A percentile compares a stretch with the other conserved stretches of the same genome.
phyloP scores from a whole-genome alignment of 2,888 invertebrate species.

The Plagodis dolabraria region DNA sequence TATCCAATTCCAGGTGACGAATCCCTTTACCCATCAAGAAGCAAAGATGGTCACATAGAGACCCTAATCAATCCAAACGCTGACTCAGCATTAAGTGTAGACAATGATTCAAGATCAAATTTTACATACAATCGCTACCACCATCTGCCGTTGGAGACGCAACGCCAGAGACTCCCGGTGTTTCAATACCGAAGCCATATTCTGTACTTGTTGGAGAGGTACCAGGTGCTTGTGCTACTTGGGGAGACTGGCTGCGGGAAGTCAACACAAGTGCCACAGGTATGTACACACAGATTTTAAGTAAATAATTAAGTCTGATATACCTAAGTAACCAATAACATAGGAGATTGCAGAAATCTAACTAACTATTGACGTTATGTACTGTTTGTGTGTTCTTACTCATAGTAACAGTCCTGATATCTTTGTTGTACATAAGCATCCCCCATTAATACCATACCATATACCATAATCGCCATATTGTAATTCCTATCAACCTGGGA shows the following conservation, averaged over 20 bases:
- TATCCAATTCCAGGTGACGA: conserved; percentile 51
- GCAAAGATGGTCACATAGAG: conserved; percentile 70
- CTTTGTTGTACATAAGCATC: too few relatives aligned
- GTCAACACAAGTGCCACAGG: conserved; percentile 98
- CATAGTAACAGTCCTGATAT: too few relatives aligned
- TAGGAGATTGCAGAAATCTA: too few relatives aligned
- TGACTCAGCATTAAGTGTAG: conserved; percentile 74
- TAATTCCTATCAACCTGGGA: too few relatives aligned
- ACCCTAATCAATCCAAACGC: conserved; percentile 69
- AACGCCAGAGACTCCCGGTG: conserved; percentile 94
- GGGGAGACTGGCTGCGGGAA: conserved; percentile 99
- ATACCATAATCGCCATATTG: too few relatives aligned
- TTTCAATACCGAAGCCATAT: conserved; percentile 94
- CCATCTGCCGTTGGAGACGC: conserved; percentile 92
- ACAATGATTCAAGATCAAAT: conserved; percentile 86
- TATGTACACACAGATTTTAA: conserved; percentile 49
- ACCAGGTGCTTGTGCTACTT: conserved; percentile 93
- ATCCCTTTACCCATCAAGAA: conserved; percentile 66
- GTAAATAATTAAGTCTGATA: too few relatives aligned
- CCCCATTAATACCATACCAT: too few relatives aligned
- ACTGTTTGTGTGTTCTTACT: too few relatives aligned
- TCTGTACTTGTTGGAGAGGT: conserved; percentile 93
- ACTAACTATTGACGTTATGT: too few relatives aligned
- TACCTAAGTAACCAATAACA: too few relatives aligned
- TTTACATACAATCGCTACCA: conserved; percentile 95